Conservation (phyloP, 2,888 invertebrate species). For the Diarsia brunnea region DNA sequence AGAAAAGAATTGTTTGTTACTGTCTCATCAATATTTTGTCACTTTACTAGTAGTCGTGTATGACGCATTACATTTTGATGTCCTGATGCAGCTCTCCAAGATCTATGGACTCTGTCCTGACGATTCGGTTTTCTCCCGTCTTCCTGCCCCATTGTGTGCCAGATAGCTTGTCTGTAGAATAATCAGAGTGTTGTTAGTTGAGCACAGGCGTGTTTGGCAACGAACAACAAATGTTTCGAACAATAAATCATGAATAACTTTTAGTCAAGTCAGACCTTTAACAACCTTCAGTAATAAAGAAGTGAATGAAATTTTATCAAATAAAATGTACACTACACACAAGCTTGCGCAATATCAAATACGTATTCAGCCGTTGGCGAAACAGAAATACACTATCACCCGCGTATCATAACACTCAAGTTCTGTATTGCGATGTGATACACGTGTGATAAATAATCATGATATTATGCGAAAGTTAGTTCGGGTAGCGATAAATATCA, state of each 20-base stretch:
- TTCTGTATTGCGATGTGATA: too few species aligned
- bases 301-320: too few species aligned
- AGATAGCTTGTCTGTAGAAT: slow-evolving; percentile 24
- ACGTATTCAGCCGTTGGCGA: background rate
- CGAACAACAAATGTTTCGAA: too few species aligned
- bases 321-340: too few species aligned
- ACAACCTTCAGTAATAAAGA: background rate
- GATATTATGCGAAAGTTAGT: too few species aligned
- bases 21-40: slow-evolving; percentile 4
- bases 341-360: background rate
- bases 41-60: slow-evolving; percentile 5
- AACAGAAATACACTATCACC: too few species aligned
- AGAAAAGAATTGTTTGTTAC: background rate
- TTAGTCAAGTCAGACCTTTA: background rate
- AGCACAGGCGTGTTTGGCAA: background rate
- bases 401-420: too few species aligned
- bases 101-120: slow-evolving; percentile 38
- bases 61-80: slow-evolving; percentile 38
- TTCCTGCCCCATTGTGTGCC: slow-evolving; percentile 41
- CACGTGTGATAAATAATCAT: background rate
- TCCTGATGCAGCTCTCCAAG: slow-evolving; percentile 10
- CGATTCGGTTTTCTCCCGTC: slow-evolving; percentile 35
- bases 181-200: slow-evolving; percentile 1
- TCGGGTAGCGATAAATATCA: background rate
- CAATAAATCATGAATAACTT: background rate